Conservation (phyloP, 2,888 invertebrate species). For the Polydrusus cervinus region DNA sequence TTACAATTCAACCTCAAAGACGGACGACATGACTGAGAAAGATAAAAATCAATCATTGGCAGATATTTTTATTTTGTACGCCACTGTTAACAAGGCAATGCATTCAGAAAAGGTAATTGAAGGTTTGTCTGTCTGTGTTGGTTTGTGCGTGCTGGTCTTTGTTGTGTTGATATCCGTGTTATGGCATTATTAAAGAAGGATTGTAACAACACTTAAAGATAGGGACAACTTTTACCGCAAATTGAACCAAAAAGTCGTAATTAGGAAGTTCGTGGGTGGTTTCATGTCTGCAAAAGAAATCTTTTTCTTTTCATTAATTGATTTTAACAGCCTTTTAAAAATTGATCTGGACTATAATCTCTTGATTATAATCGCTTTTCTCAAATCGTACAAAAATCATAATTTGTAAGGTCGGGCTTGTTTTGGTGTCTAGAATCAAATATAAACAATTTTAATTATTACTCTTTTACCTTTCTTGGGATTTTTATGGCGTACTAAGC, state of each 20-base stretch:
- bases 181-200: constrained; percentile 36
- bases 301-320: not conserved
- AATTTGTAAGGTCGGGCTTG: too few relatives aligned
- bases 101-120: constrained; percentile 36
- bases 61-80: constrained; percentile 2
- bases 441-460: too few relatives aligned
- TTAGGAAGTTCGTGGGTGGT: constrained; percentile 23
- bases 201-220: constrained; percentile 30
- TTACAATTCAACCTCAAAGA: not conserved
- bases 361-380: too few relatives aligned
- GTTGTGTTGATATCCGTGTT: constrained; percentile 39
- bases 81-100: constrained; percentile 35
- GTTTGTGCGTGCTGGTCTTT: constrained; percentile 35
- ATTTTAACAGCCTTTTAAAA: not conserved
- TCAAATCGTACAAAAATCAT: too few relatives aligned
- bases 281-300: not conserved
- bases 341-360: too few relatives aligned
- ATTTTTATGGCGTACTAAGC: too few relatives aligned
- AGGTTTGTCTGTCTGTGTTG: constrained; percentile 34
- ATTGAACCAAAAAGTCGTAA: constrained; percentile 2
- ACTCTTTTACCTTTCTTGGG: too few relatives aligned
- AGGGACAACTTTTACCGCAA: constrained; percentile 4
- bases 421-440: too few relatives aligned
- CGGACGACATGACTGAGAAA: not conserved
- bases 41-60: too few relatives aligned